Evolutionary conservation across 2,888 invertebrate genomes (phyloP).

Genomic region (Pterostichus madidus): DNA sequence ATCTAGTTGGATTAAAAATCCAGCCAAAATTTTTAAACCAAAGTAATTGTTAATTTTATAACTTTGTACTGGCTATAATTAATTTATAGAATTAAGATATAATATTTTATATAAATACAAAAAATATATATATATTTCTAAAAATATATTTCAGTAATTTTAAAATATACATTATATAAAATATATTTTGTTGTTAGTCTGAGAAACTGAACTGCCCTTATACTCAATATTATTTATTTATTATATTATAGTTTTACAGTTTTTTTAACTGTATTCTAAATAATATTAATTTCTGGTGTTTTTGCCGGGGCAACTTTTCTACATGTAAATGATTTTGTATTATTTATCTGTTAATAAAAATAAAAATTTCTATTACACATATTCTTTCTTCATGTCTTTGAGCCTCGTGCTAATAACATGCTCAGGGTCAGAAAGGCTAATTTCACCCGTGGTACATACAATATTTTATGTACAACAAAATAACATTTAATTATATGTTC

Average conservation of each 20-base stretch:
- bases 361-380: conserved; percentile 11
- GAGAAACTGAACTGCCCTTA: conserved; percentile 38
- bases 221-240: conserved; percentile 23
- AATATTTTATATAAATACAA: conserved; percentile 26
- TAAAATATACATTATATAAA: conserved; percentile 5
- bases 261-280: conserved; percentile 6
- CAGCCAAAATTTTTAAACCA: conserved; percentile 56
- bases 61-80: conserved; percentile 1
- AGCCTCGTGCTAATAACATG: no score
- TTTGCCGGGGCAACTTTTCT: conserved; percentile 15
- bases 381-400: background rate
- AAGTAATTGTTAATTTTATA: conserved; percentile 47
- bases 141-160: background rate
- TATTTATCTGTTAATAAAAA: conserved; percentile 41
- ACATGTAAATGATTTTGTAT: conserved; percentile 51
- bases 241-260: conserved; percentile 4
- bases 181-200: conserved; percentile 21
- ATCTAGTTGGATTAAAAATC: conserved; percentile 63
- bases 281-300: background rate
- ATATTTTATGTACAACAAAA: no score
- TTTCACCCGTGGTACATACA: no score
- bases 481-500: no score
- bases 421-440: no score
- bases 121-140: no score
- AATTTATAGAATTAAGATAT: conserved; percentile 24